Percentiles rank a stretch among this genome's conserved stretches.
phyloP scores from a whole-genome alignment of 2,888 invertebrate genomes.

The Beris chalybata region DNA sequence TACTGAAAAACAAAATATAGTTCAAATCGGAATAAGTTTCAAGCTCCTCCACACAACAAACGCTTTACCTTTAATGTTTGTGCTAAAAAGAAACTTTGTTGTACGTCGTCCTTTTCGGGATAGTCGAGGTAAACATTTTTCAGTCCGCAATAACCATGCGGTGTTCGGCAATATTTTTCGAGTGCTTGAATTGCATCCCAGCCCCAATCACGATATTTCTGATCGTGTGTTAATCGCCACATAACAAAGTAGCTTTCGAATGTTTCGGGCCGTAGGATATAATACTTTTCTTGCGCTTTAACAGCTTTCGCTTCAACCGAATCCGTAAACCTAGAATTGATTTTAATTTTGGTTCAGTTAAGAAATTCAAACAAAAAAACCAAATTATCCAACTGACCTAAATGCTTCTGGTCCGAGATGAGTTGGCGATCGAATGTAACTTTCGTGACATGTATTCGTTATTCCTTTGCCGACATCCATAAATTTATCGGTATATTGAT shows the following conservation, averaged over 20 bases:
- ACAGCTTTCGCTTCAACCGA: slow-evolving; percentile 85
- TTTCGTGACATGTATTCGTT: slow-evolving; percentile 96
- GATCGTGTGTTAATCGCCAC: slow-evolving; percentile 95
- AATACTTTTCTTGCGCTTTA: slow-evolving; percentile 91
- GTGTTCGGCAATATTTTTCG: slow-evolving; percentile 89
- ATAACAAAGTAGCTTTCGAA: slow-evolving; percentile 96
- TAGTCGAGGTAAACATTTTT: slow-evolving; percentile 89
- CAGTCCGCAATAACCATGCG: slow-evolving; percentile 92
- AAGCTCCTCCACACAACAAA: not conserved
- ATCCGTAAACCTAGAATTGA: slow-evolving; percentile 58
- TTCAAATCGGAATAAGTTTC: not conserved
- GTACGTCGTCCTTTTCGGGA: slow-evolving; percentile 93
- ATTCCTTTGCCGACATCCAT: slow-evolving; percentile 88
- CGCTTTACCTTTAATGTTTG: slow-evolving; percentile 89
- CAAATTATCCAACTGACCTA: slow-evolving; percentile 54
- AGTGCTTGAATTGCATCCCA: slow-evolving; percentile 96
- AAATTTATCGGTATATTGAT: slow-evolving; percentile 74
- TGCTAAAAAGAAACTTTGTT: slow-evolving; percentile 98
- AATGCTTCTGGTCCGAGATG: slow-evolving; percentile 97
- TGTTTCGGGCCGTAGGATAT: slow-evolving; percentile 95
- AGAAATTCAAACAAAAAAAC: not conserved
- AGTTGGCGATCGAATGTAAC: slow-evolving; percentile 86
- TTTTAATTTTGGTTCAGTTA: not conserved
- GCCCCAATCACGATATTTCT: slow-evolving; percentile 98
- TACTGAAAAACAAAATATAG: slow-evolving; percentile 75